Evolutionary conservation across 2,113 vertebrate species (phyloP).

Genomic region (Otolemur garnettii): DNA sequence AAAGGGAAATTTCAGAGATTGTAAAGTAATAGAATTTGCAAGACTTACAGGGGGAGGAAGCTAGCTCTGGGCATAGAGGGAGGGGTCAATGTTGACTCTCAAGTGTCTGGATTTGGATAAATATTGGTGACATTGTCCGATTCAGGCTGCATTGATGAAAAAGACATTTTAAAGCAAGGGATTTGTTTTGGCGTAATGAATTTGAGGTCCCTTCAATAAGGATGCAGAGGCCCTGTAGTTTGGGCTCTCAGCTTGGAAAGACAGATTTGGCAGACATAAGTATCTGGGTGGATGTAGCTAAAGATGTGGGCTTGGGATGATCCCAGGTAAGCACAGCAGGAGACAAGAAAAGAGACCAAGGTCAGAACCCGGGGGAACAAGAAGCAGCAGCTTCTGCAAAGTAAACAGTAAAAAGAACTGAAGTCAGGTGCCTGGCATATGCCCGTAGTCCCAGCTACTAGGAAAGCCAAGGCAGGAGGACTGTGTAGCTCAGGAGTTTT

Average conservation of each 20-base stretch:
- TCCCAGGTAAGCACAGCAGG: background rate
- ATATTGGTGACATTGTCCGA: background rate
- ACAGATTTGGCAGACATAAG: background rate
- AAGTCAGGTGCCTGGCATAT: background rate
- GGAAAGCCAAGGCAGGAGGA: background rate
- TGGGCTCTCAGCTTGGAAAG: background rate
- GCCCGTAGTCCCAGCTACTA: too few species aligned
- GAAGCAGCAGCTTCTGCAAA: background rate
- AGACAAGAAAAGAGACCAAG: background rate
- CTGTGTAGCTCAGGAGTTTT: background rate
- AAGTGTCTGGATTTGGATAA: background rate
- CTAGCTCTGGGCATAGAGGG: background rate
- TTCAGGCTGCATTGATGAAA: background rate
- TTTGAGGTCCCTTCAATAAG: background rate
- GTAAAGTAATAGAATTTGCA: conserved; percentile 10
- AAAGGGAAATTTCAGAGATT: background rate
- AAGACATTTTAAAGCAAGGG: background rate
- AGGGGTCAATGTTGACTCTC: background rate
- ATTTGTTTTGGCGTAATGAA: background rate
- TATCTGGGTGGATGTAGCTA: background rate
- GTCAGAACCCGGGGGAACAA: background rate
- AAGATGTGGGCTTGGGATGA: background rate
- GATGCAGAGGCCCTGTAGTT: background rate
- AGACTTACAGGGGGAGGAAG: background rate
- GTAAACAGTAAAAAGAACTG: background rate